These are phyloP conservation scores for Gallinago solitaria DNA, from an alignment of 2,797 vertebrate genomes.

Conservation along the genomic window DNA sequence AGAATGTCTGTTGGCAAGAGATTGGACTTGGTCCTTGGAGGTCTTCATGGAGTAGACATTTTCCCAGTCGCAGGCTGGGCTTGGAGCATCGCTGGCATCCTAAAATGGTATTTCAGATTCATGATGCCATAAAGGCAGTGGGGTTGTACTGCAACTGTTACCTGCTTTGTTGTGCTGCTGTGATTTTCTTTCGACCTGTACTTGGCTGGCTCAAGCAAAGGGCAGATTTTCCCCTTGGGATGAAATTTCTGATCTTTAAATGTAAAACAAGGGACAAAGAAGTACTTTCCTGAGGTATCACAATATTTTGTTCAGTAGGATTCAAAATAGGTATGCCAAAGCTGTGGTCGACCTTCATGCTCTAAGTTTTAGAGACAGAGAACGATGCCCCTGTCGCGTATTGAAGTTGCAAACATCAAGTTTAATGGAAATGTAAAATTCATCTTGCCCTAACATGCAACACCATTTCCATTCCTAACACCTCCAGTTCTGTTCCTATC, in stretches of 20 bases:
- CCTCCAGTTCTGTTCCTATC: neutral
- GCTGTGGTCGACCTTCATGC: neutral
- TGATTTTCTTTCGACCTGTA: neutral
- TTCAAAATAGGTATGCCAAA: neutral
- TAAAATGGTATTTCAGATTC: neutral
- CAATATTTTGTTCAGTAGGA: neutral
- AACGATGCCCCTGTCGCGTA: neutral
- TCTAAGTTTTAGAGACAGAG: neutral
- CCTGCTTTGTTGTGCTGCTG: neutral
- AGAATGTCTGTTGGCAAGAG: neutral
- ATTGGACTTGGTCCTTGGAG: neutral
- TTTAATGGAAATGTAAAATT: neutral
- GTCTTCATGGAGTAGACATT: neutral
- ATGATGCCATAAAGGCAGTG: fast-evolving
- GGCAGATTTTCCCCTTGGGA: neutral
- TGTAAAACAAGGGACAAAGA: neutral
- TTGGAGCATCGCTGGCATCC: neutral
- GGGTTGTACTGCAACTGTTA: neutral
- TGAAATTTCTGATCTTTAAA: neutral
- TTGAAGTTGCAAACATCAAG: neutral
- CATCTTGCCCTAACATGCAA: neutral
- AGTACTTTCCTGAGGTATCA: neutral
- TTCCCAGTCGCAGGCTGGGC: neutral
- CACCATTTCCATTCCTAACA: no score
- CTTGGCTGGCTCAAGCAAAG: neutral